Percentiles rank a stretch among this genome's conserved stretches.
Evolutionary conservation across 2,888 invertebrate species (phyloP).

Genomic region (Papilio gigon): DNA sequence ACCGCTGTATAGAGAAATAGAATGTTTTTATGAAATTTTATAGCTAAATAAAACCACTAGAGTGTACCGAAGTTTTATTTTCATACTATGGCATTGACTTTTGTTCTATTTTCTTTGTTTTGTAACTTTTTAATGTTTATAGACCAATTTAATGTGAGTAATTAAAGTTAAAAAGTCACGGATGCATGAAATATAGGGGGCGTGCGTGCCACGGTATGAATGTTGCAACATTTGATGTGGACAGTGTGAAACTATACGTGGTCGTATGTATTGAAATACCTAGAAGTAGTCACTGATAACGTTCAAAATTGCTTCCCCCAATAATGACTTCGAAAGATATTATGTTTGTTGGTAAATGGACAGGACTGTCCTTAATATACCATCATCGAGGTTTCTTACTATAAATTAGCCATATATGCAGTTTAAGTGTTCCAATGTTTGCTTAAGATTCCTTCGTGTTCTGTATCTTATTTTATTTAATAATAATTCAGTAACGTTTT

Average conservation of each 20-base stretch:
- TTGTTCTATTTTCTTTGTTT: slow-evolving; percentile 43
- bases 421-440: not conserved
- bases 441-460: no score
- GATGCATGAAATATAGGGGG: slow-evolving; percentile 65
- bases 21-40: slow-evolving; percentile 63
- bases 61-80: slow-evolving; percentile 63
- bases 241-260: slow-evolving; percentile 43
- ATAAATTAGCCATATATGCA: not conserved
- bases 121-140: slow-evolving; percentile 46
- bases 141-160: slow-evolving; percentile 59
- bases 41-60: slow-evolving; percentile 61
- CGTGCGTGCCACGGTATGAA: slow-evolving; percentile 50
- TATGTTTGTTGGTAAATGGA: not conserved
- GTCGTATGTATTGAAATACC: not conserved
- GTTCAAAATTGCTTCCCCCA: no score
- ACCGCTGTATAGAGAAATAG: slow-evolving; percentile 43
- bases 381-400: not conserved
- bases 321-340: not conserved
- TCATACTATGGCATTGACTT: slow-evolving; percentile 71
- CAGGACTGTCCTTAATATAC: not conserved
- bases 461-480: slow-evolving; percentile 5
- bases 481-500: not conserved
- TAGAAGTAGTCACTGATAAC: not conserved
- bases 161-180: slow-evolving; percentile 60
- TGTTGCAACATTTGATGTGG: slow-evolving; percentile 53